Evolutionary conservation across 2,797 vertebrate species (phyloP).

Genomic region (Spheniscus humboldti): DNA sequence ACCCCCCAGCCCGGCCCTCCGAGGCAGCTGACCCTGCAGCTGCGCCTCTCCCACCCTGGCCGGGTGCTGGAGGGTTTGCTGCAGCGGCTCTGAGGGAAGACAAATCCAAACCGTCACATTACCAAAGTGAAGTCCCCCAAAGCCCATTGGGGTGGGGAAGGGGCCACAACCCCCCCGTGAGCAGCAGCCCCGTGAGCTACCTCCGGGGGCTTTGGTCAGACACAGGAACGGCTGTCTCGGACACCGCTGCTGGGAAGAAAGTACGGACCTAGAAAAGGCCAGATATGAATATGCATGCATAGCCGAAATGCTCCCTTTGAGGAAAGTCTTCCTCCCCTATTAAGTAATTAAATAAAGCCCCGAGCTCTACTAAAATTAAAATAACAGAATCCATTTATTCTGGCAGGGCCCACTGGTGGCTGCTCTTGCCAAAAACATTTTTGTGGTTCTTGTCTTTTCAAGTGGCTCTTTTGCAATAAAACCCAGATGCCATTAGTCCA

Average conservation of each 20-base stretch:
- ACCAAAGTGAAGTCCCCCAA: neutral
- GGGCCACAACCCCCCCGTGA: neutral
- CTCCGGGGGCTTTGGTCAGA: neutral
- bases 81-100: neutral
- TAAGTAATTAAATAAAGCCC: slow-evolving; percentile 57
- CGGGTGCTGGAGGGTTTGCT: neutral
- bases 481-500: slow-evolving; percentile 45
- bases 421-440: slow-evolving; percentile 54
- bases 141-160: neutral
- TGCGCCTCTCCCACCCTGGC: neutral
- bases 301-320: slow-evolving; percentile 7
- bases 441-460: slow-evolving; percentile 59
- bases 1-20: too few relatives aligned
- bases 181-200: neutral
- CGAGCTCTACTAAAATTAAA: slow-evolving; percentile 46
- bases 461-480: slow-evolving; percentile 58
- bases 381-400: slow-evolving; percentile 53
- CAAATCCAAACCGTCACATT: neutral
- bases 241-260: neutral
- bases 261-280: neutral
- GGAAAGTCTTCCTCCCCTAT: slow-evolving; percentile 1
- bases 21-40: neutral
- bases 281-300: neutral
- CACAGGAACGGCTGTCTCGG: fast-evolving
- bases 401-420: slow-evolving; percentile 18